Base-by-base conservation (phyloP, 1,140 invertebrate species). In the Melipona quadrifasciata region DNA sequence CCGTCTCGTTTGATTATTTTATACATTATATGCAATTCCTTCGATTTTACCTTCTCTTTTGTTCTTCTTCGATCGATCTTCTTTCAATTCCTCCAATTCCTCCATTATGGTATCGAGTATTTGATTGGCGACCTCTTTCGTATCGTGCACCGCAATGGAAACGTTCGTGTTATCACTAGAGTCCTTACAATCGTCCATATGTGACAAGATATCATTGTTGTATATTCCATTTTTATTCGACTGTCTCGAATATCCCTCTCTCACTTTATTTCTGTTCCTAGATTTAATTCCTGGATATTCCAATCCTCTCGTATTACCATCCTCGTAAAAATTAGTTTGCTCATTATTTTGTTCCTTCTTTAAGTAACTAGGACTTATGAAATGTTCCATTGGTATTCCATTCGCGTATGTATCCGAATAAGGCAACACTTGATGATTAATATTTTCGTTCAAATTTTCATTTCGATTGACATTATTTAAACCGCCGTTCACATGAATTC, bases 41-140 rank as follows among this genome's bases (percentile, higher is more conserved):
- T 21, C 10, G 17, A 27, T 21, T 68, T 73, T 79, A 89, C 88
- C 88, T 82, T 90, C 89, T 27, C n/a, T 87, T 24, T 81, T 77
- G 14, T 90, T 73, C 24, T 85, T 78, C 24, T 87, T 82, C 27
- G 64, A 51, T 10, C 21, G 64, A 67, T 80, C 71, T 34, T 67
- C 58, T 53, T 87, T 90, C 34, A 90, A 51, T 14, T 92, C 91
- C n/a, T 92, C 89, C 24, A 93, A 34, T 70, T 92, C 89, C 31
- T 92, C 91, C 31, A 92, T 87, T 70, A 93, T 91, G 53, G 89
- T 91, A 34, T 85, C 88, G 21, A 93, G 80, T 65, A 93, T 90
- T 31, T 92, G 82, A 70, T 80, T 90, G 8, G 92, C 92, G 6
- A 93, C 86, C 79, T 90, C 86, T 75, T 91, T 91, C 2, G 92